Evolutionary conservation across 2,888 invertebrate genomes (phyloP).

Genomic region (Diachrysia chrysitis): DNA sequence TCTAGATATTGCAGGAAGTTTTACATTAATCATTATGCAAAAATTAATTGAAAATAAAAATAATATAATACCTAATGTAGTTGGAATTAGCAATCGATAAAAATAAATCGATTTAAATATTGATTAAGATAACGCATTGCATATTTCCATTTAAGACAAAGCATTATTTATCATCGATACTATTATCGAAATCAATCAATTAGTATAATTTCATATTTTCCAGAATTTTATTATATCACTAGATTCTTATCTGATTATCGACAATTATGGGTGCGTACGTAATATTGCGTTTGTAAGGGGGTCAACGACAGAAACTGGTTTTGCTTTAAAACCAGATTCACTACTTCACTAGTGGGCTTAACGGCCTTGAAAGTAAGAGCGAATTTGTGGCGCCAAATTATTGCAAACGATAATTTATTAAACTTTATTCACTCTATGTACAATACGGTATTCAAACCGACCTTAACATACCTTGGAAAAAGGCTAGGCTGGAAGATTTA

Average conservation of each 20-base stretch:
- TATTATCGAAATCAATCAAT: conserved; percentile 24
- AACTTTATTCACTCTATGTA: neutral
- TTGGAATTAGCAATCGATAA: neutral
- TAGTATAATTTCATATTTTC: neutral
- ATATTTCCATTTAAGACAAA: too few species aligned
- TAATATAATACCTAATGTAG: neutral
- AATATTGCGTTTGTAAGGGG: conserved; percentile 38
- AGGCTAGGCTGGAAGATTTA: too few species aligned
- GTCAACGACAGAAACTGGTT: conserved; percentile 41
- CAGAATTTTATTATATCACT: conserved; percentile 14
- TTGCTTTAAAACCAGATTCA: conserved; percentile 36
- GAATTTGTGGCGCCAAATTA: conserved; percentile 29
- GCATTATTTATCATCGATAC: conserved; percentile 15
- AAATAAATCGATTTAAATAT: neutral
- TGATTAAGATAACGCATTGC: neutral
- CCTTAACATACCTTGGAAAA: too few species aligned
- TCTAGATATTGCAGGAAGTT: too few species aligned
- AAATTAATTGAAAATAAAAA: too few species aligned
- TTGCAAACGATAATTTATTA: neutral
- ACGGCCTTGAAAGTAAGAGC: conserved; percentile 41
- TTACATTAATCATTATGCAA: too few species aligned
- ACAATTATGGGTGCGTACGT: conserved; percentile 18
- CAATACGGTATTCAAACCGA: too few species aligned
- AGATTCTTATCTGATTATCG: conserved; percentile 26
- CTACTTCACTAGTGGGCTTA: too few species aligned